A percentile compares a stretch with the other conserved stretches of the same genome.
Evolutionary conservation across 2,888 invertebrate species (phyloP).

Genomic region (Bimastos eiseni): DNA sequence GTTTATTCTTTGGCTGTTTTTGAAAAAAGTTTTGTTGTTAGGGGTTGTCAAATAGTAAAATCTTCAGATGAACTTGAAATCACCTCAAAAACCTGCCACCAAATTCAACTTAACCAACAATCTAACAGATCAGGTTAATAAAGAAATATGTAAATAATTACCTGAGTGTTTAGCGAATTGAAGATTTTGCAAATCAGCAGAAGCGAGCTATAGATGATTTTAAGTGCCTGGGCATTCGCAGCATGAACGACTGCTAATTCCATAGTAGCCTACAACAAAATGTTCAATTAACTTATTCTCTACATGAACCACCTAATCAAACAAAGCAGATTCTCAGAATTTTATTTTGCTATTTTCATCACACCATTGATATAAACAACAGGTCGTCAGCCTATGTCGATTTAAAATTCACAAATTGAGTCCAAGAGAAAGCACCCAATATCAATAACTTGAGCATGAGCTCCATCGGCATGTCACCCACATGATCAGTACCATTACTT

Average conservation of each 20-base stretch:
- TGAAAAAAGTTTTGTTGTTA: no score
- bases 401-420: background rate
- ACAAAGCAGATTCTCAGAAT: background rate
- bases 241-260: conserved; percentile 77
- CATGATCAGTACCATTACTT: no score
- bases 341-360: background rate
- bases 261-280: conserved; percentile 74
- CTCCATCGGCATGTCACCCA: background rate
- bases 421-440: background rate
- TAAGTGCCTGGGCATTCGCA: conserved; percentile 76
- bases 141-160: conserved; percentile 50
- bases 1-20: no score
- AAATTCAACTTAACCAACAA: background rate
- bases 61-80: no score
- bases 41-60: no score
- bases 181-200: conserved; percentile 90
- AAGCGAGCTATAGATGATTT: conserved; percentile 85
- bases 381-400: background rate
- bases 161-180: conserved; percentile 92
- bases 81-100: no score
- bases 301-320: background rate
- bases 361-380: background rate
- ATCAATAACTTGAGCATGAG: background rate
- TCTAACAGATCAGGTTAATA: background rate
- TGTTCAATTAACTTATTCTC: background rate